Percentiles rank a stretch among this genome's conserved stretches.
These are phyloP conservation scores for Drosophila melanica DNA, from an alignment of 1,140 invertebrate genomes.

Conservation along the genomic window DNA sequence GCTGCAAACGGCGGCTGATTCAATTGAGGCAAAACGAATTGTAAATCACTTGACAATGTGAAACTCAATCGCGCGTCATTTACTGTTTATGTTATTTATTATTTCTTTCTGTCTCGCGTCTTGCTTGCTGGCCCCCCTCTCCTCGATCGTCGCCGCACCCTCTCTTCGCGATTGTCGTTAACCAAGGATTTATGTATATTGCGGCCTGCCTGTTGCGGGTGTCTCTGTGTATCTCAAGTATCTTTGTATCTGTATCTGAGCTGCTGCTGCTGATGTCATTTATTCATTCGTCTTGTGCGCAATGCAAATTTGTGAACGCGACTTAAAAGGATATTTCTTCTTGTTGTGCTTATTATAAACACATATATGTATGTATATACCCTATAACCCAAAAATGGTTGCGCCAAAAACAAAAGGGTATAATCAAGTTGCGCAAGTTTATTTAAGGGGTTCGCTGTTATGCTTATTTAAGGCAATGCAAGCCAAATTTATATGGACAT, in stretches of 20 bases:
- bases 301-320: conserved; percentile 63
- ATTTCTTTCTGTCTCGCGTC: conserved; percentile 59
- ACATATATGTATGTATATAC: conserved; percentile 10
- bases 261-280: conserved; percentile 63
- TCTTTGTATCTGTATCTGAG: conserved; percentile 11
- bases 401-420: conserved; percentile 19
- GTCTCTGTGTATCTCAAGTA: conserved; percentile 23
- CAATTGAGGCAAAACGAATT: conserved; percentile 79
- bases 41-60: conserved; percentile 82
- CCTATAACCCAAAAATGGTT: conserved; percentile 19
- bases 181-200: conserved; percentile 78
- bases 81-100: conserved; percentile 78
- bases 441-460: not conserved
- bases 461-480: not conserved
- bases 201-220: conserved; percentile 62
- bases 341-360: conserved; percentile 38
- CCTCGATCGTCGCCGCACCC: no score
- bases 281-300: conserved; percentile 10
- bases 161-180: conserved; percentile 36
- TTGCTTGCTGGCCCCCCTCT: not conserved
- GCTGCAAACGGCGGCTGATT: conserved; percentile 54
- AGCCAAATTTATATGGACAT: not conserved
- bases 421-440: conserved; percentile 18
- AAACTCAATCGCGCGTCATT: conserved; percentile 79
- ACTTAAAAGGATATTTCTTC: conserved; percentile 73